These are phyloP conservation scores for Barypeithes pellucidus DNA, from an alignment of 2,888 invertebrate species.

Conservation along the genomic window DNA sequence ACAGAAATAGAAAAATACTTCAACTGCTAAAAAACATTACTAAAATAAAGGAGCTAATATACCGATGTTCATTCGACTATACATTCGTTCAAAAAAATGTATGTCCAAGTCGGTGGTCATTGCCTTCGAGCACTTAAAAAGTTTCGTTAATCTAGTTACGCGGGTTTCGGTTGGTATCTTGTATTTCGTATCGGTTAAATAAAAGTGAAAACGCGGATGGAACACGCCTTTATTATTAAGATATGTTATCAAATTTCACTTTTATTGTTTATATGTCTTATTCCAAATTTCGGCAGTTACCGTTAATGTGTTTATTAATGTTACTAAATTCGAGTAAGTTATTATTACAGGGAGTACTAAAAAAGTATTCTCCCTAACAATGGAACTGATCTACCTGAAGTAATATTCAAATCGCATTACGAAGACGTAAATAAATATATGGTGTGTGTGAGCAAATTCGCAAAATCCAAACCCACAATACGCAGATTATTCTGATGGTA, in stretches of 20 bases:
- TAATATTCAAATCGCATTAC: too few species aligned
- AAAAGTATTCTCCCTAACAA: too few species aligned
- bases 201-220: conserved; percentile 26
- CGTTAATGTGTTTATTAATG: background rate
- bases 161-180: conserved; percentile 4
- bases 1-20: too few species aligned
- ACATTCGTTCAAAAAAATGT: background rate
- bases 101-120: background rate
- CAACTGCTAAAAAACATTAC: too few species aligned
- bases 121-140: background rate
- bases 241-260: conserved; percentile 11
- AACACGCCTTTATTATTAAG: conserved; percentile 12
- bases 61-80: too few species aligned
- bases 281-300: conserved; percentile 1
- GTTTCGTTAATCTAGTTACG: conserved; percentile 13
- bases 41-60: too few species aligned
- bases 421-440: too few species aligned
- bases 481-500: too few species aligned
- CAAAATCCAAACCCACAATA: too few species aligned
- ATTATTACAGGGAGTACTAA: too few species aligned
- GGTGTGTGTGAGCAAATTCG: too few species aligned
- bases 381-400: too few species aligned
- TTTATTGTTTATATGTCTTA: background rate
- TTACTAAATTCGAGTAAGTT: background rate
- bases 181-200: conserved; percentile 19